A percentile compares a stretch with the other conserved stretches of the same genome.
phyloP scores from a whole-genome alignment of 2,888 invertebrate genomes.

The Ceraclea dissimilis region DNA sequence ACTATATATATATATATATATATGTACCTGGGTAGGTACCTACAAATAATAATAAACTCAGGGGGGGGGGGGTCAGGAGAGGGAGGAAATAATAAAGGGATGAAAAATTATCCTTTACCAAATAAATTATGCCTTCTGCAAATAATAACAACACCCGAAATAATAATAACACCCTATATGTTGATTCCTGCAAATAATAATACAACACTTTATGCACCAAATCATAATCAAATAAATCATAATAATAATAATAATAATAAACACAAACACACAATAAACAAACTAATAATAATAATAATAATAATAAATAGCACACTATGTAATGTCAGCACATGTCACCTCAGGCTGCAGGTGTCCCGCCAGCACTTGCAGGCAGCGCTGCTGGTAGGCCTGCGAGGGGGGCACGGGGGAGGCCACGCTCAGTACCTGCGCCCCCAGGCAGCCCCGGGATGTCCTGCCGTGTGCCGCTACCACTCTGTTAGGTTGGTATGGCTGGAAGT shows the following conservation, averaged over 20 bases:
- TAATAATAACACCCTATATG: no score
- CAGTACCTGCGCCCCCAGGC: constrained; percentile 25
- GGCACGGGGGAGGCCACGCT: constrained; percentile 26
- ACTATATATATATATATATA: no score
- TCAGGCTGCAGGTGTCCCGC: constrained; percentile 13
- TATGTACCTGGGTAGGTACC: no score
- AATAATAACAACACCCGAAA: no score
- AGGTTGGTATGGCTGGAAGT: constrained; percentile 15
- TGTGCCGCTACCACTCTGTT: constrained; percentile 6
- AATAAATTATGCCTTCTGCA: no score
- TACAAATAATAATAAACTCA: no score
- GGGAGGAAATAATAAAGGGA: no score
- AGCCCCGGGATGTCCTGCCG: constrained; percentile 9
- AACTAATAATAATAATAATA: constrained; percentile 1
- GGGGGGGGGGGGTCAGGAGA: no score
- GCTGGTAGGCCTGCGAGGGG: constrained; percentile 29
- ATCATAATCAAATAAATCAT: background rate
- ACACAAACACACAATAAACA: background rate
- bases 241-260: background rate
- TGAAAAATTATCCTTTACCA: no score
- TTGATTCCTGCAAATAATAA: no score
- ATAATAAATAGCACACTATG: background rate
- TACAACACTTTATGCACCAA: no score
- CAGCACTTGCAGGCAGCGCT: constrained; percentile 28
- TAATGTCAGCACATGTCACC: constrained; percentile 3